A percentile compares a stretch with the other conserved stretches of the same genome.
phyloP scores from a whole-genome alignment of 2,888 invertebrate species.

The Epinotia brunnichana region DNA sequence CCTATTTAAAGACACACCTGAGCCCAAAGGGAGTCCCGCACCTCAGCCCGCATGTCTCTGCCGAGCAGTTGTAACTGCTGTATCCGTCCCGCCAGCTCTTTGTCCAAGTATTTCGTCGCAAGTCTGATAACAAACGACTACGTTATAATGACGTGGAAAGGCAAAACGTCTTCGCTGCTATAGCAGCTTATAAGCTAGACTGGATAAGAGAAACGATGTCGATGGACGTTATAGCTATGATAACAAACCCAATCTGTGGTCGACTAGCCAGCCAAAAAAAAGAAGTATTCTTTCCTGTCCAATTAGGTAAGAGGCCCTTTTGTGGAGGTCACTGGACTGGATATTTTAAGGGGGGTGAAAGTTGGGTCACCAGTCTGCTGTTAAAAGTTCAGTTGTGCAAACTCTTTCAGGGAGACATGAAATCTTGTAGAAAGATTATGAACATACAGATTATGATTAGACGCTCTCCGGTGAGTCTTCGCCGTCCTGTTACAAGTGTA shows the following conservation, averaged over 20 bases:
- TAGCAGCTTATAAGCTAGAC: too few relatives aligned
- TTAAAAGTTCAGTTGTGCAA: not conserved
- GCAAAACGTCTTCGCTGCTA: not conserved
- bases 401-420: not conserved
- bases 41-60: slow-evolving; percentile 90
- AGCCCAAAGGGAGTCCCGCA: slow-evolving; percentile 89
- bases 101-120: slow-evolving; percentile 93
- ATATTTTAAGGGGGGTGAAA: not conserved
- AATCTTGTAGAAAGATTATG: too few relatives aligned
- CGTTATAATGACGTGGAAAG: not conserved
- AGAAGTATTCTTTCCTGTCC: too few relatives aligned
- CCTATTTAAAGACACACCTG: slow-evolving; percentile 79
- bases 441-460: too few relatives aligned
- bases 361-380: not conserved
- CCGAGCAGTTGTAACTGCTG: slow-evolving; percentile 93
- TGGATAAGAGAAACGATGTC: not conserved
- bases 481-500: not conserved
- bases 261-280: too few relatives aligned
- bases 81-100: slow-evolving; percentile 91
- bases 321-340: not conserved
- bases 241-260: too few relatives aligned
- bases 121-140: slow-evolving; percentile 74
- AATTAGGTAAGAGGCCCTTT: too few relatives aligned
- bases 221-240: not conserved
- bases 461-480: too few relatives aligned